These are phyloP conservation scores for Antechinus stuartii DNA, from an alignment of 2,113 vertebrate species.

Conservation along the genomic window DNA sequence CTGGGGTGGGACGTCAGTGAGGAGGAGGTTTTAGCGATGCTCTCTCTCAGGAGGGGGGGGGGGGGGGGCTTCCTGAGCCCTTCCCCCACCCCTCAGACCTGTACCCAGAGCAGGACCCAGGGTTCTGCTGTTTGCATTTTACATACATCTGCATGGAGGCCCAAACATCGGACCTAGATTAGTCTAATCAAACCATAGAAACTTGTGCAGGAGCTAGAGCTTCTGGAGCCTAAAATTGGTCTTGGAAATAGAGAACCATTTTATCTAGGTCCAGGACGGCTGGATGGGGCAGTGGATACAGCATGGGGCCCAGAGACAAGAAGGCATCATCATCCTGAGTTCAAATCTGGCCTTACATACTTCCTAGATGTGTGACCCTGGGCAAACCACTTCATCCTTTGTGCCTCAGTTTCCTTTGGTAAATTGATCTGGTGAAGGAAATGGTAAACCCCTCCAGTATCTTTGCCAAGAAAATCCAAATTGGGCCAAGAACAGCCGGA, in stretches of 20 bases:
- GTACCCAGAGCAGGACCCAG: background rate
- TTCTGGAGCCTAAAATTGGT: too few relatives aligned
- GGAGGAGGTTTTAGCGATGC: background rate
- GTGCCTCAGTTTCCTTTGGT: background rate
- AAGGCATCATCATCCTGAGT: background rate
- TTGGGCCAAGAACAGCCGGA: background rate
- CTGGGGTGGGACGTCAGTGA: background rate
- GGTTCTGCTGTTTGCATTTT: too few relatives aligned
- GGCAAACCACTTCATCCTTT: background rate
- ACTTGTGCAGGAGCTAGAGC: background rate
- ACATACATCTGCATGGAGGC: background rate
- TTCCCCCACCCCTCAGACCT: background rate
- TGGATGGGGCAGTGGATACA: too few relatives aligned
- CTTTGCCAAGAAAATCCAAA: background rate
- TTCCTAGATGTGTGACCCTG: too few relatives aligned
- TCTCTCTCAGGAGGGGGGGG: background rate
- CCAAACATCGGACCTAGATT: background rate
- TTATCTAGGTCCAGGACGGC: background rate
- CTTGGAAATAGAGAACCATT: background rate
- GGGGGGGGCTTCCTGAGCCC: too few relatives aligned
- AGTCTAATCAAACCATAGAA: background rate
- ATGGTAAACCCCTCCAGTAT: background rate
- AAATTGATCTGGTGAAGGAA: background rate
- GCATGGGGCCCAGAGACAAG: too few relatives aligned
- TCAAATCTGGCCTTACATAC: background rate